Evolutionary conservation across 2,888 invertebrate genomes (phyloP).

Genomic region (Stegophylla sp.): DNA sequence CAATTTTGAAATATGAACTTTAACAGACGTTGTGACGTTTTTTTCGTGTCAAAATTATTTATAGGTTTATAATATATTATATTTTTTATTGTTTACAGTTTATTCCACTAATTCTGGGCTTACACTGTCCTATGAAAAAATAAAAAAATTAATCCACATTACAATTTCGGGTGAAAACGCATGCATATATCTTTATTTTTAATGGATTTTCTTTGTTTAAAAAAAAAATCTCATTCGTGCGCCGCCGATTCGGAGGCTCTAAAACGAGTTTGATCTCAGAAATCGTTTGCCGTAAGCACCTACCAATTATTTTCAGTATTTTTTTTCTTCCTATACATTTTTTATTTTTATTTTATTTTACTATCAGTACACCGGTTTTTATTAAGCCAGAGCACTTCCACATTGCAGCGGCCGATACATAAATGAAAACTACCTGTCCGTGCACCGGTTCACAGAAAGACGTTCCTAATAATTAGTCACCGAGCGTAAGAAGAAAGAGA

Average conservation of each 20-base stretch:
- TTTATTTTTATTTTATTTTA: constrained; percentile 2
- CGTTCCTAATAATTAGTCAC: constrained; percentile 55
- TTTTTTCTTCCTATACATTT: not conserved
- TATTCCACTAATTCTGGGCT: not conserved
- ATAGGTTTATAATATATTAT: no score
- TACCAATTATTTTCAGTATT: constrained; percentile 58
- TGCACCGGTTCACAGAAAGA: constrained; percentile 57
- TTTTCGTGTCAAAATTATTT: not conserved
- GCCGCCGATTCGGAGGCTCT: constrained; percentile 51
- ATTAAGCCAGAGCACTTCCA: constrained; percentile 43
- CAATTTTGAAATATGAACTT: not conserved
- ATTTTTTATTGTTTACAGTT: not conserved
- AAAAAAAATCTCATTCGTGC: constrained; percentile 42
- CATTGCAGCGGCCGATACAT: constrained; percentile 19
- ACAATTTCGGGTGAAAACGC: constrained; percentile 39
- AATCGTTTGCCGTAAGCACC: constrained; percentile 59
- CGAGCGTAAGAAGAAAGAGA: constrained; percentile 24
- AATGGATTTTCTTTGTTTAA: constrained; percentile 58
- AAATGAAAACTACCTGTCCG: constrained; percentile 55
- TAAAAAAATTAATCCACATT: constrained; percentile 36
- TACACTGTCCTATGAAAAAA: not conserved
- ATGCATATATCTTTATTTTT: constrained; percentile 11
- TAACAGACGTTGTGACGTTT: not conserved
- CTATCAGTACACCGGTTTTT: constrained; percentile 53
- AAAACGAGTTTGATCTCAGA: constrained; percentile 57